phyloP scores from a whole-genome alignment of 2,113 vertebrate species.

The Calidris pygmaea region DNA sequence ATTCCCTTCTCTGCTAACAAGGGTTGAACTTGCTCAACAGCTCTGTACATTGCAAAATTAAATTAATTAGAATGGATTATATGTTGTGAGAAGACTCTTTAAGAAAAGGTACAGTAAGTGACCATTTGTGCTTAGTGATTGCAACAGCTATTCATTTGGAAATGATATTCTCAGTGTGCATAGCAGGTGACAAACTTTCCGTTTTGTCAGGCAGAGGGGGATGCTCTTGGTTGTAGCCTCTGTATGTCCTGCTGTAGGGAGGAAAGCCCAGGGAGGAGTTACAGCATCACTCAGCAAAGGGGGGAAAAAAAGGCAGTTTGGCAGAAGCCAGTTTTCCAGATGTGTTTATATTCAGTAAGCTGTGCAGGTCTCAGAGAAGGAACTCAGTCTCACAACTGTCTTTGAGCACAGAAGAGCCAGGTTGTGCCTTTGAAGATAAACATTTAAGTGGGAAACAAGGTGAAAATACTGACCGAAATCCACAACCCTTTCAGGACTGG shows the following conservation, averaged over 20 bases:
- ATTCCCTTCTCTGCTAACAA: not conserved
- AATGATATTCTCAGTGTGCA: not conserved
- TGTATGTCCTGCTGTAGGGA: not conserved
- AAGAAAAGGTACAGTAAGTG: not conserved
- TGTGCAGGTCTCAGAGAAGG: not conserved
- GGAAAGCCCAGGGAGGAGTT: not conserved
- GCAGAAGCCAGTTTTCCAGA: not conserved
- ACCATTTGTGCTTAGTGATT: not conserved
- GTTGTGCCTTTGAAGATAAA: not conserved
- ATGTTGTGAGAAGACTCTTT: not conserved
- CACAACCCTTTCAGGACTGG: not conserved
- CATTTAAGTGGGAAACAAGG: not conserved
- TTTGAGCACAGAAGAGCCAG: not conserved
- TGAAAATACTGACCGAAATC: not conserved
- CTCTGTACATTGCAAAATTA: not conserved
- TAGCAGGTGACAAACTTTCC: not conserved
- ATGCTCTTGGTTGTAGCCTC: not conserved
- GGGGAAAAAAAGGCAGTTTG: not conserved
- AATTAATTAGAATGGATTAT: conserved; percentile 1
- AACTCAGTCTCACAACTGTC: not conserved
- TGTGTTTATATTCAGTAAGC: not conserved
- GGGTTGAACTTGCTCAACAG: not conserved
- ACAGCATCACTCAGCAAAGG: not conserved
- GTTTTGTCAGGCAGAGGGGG: not conserved
- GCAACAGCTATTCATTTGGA: not conserved